These are phyloP conservation scores for Rachycentron canadum DNA, from an alignment of 2,797 vertebrate species.

Conservation along the genomic window DNA sequence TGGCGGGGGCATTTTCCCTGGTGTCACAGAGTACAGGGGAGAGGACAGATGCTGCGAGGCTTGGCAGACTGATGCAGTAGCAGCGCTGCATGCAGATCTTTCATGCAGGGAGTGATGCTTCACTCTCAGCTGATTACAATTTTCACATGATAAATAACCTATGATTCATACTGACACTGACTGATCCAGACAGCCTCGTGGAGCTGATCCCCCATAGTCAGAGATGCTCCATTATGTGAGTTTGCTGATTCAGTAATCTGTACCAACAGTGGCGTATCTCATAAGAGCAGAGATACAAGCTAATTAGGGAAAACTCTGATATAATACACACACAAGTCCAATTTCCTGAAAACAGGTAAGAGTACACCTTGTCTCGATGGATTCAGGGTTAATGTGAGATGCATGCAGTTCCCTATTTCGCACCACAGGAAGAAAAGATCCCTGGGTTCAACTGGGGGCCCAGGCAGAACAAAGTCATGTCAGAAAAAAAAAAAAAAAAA, in stretches of 20 bases:
- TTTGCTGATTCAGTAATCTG: slow-evolving; percentile 63
- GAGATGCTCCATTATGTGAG: slow-evolving; percentile 28
- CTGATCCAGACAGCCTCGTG: slow-evolving; percentile 28
- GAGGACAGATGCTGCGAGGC: slow-evolving; percentile 58
- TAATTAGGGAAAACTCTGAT: slow-evolving; percentile 37
- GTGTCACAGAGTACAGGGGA: slow-evolving; percentile 75
- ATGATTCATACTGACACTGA: slow-evolving; percentile 32
- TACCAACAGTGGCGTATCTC: slow-evolving; percentile 30
- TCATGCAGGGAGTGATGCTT: slow-evolving; percentile 52
- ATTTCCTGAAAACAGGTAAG: slow-evolving; percentile 28
- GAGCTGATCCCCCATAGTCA: slow-evolving; percentile 37
- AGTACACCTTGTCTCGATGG: slow-evolving; percentile 7
- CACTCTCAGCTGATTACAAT: slow-evolving; percentile 42
- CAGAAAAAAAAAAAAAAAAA: slow-evolving; percentile 23
- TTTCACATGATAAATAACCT: slow-evolving; percentile 26
- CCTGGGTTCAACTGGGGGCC: slow-evolving; percentile 53
- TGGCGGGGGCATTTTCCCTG: slow-evolving; percentile 75
- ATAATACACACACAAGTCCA: slow-evolving; percentile 24
- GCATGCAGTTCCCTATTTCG: slow-evolving; percentile 28
- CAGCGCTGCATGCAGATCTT: slow-evolving; percentile 67
- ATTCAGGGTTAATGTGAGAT: slow-evolving; percentile 45
- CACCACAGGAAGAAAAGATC: slow-evolving; percentile 40
- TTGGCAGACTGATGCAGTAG: slow-evolving; percentile 63
- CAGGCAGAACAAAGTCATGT: slow-evolving; percentile 62
- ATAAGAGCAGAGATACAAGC: slow-evolving; percentile 12